These are phyloP conservation scores for Drosophila subsilvestris DNA, from an alignment of 2,888 invertebrate genomes.

Conservation along the genomic window DNA sequence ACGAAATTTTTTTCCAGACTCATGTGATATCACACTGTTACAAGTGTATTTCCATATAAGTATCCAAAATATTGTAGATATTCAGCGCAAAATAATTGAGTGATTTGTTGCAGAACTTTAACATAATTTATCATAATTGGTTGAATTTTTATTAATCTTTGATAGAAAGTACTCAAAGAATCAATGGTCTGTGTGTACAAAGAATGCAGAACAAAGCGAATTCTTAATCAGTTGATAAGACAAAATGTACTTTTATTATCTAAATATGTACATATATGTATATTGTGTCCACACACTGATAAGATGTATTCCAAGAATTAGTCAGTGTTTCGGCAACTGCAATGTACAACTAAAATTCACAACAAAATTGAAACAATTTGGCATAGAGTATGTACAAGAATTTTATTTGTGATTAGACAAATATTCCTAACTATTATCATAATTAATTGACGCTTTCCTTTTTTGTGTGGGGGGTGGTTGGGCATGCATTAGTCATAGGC, in stretches of 20 bases:
- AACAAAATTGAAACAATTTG: not conserved
- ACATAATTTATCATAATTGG: not conserved
- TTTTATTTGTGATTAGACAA: constrained; percentile 15
- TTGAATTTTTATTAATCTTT: not conserved
- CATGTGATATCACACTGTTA: too few species aligned
- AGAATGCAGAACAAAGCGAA: not conserved
- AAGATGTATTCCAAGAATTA: not conserved
- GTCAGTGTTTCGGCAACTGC: not conserved
- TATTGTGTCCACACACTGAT: not conserved
- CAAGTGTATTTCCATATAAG: too few species aligned
- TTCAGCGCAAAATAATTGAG: too few species aligned
- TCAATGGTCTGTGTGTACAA: not conserved
- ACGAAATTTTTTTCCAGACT: too few species aligned
- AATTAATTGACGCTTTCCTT: not conserved
- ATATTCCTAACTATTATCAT: constrained; percentile 8
- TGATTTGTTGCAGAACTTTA: too few species aligned
- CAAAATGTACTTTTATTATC: not conserved
- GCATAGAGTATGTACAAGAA: not conserved
- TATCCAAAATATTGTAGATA: too few species aligned
- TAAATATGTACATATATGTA: too few species aligned
- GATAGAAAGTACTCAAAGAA: not conserved
- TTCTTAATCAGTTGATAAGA: not conserved
- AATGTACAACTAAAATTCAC: not conserved
- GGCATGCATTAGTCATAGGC: not conserved
- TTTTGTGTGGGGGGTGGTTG: too few species aligned